Percentiles rank a stretch among this genome's conserved stretches.
Evolutionary conservation across 64 coral and sea anemone species (phyloP).

Genomic region (Actinia tenebrosa): DNA sequence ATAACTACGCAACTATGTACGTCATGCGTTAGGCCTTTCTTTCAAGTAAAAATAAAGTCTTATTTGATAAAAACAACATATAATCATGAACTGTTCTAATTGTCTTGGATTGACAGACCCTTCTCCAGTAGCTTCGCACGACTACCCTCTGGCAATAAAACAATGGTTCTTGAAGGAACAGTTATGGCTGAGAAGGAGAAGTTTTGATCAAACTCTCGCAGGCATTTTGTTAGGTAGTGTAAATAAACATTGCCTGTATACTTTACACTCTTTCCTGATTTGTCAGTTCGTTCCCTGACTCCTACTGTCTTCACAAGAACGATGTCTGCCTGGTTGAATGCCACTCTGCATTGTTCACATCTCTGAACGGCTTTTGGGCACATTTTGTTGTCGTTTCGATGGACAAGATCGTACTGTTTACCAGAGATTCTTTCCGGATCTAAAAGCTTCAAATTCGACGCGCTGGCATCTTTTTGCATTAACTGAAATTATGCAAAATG

Average conservation of each 20-base stretch:
- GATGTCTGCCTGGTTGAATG: neutral
- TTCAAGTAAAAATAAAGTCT: too few relatives aligned
- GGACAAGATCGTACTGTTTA: slow-evolving; percentile 45
- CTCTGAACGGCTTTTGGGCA: slow-evolving; percentile 34
- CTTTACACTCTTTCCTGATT: slow-evolving; percentile 20
- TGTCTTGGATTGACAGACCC: too few relatives aligned
- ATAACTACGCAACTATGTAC: too few relatives aligned
- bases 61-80: too few relatives aligned
- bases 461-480: too few relatives aligned
- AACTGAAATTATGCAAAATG: too few relatives aligned
- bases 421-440: neutral
- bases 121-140: too few relatives aligned
- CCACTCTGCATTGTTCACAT: slow-evolving; percentile 34
- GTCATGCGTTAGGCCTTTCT: too few relatives aligned
- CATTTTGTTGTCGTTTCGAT: slow-evolving; percentile 32
- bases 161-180: neutral
- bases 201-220: neutral
- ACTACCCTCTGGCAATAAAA: too few relatives aligned
- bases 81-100: too few relatives aligned
- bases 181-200: neutral
- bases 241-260: slow-evolving; percentile 13
- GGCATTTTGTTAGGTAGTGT: neutral
- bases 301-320: slow-evolving; percentile 28
- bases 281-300: slow-evolving; percentile 19
- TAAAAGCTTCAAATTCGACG: neutral